Evolutionary conservation across 2,113 vertebrate genomes (phyloP), one percentile per base, ranked within the genome.

Genomic region (Corythornis vintsioides): DNA sequence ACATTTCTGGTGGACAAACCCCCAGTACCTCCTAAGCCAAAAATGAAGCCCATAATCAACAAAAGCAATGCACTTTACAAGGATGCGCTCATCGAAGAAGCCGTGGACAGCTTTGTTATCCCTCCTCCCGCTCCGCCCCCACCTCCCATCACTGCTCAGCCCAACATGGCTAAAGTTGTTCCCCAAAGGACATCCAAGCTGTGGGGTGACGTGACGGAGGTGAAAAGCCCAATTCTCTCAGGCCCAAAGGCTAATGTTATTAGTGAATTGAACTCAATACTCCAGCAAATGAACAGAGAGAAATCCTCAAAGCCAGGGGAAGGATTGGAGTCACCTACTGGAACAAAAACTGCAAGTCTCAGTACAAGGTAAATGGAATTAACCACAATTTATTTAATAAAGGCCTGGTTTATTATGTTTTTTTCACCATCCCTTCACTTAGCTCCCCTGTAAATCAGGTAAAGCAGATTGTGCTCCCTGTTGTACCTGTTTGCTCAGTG

Each of bases 11-110:
- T 98, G 75, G 99, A 99, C 96, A 99, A 99, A 67, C 99, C 99
- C 89, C 99, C 99, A 22, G 99, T 99, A 92, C 98, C 99, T 64
- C 99, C 99, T 28, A 99, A 99, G 97, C 99, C 99, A 97, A 99
- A 99, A 98, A 97, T 98, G 96, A 99, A 99, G 98, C 98, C 99
- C 43, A 97, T 99, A 89, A 98, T 99, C 87, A 98, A 98, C 97
- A 99, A 98, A 97, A 98, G 98, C 98, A 97, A 98, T 97, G 83
- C 98, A 93, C 98, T 99, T 96, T 99, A 98, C 95, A 98, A 98
- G 35, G 98, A 99, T 1, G 96, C 98, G 33, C 98, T 99, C 47
- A 98, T 98, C 8, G 98, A 99, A 91, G 99, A 99, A 95, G 98
- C 98, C 38, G 97, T 97, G 3, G 99, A 99, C 84, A 97, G 98